Evolutionary conservation across 2,888 invertebrate genomes (phyloP).

Genomic region (Amphipoea lucens): DNA sequence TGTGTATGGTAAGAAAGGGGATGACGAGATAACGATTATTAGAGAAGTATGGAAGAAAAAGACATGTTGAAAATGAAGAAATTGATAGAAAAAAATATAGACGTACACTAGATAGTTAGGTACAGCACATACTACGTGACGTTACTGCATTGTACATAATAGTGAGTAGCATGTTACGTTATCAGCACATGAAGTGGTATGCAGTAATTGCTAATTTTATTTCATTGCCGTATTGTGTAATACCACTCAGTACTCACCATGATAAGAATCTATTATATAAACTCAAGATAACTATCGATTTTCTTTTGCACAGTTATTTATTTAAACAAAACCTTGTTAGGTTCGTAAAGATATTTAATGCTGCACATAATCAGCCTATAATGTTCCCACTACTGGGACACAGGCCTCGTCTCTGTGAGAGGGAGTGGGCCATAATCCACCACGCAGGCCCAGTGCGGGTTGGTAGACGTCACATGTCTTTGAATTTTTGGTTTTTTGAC

Average conservation of each 20-base stretch:
- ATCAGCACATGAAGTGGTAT: slow-evolving; percentile 21
- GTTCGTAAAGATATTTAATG: slow-evolving; percentile 3
- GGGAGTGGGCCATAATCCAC: not conserved
- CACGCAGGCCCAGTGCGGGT: not conserved
- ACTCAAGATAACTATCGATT: slow-evolving; percentile 24
- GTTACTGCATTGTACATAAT: not conserved
- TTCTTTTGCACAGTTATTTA: not conserved
- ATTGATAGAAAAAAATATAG: too few relatives aligned
- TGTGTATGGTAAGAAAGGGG: too few relatives aligned
- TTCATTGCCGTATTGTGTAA: slow-evolving; percentile 27
- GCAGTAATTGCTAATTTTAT: slow-evolving; percentile 43
- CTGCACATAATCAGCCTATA: not conserved
- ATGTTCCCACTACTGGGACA: not conserved
- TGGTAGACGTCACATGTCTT: not conserved
- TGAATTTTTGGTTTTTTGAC: not conserved
- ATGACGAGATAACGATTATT: too few relatives aligned
- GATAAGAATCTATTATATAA: slow-evolving; percentile 31
- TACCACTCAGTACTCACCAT: not conserved
- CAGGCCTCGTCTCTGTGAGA: not conserved
- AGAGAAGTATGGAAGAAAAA: too few relatives aligned
- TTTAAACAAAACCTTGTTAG: slow-evolving; percentile 1
- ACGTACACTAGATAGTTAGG: too few relatives aligned
- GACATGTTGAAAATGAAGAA: too few relatives aligned
- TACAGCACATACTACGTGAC: not conserved
- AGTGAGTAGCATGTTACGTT: slow-evolving; percentile 20